These are phyloP conservation scores for Agonopterix alstromeriana DNA, from an alignment of 2,888 invertebrate species.

Conservation along the genomic window DNA sequence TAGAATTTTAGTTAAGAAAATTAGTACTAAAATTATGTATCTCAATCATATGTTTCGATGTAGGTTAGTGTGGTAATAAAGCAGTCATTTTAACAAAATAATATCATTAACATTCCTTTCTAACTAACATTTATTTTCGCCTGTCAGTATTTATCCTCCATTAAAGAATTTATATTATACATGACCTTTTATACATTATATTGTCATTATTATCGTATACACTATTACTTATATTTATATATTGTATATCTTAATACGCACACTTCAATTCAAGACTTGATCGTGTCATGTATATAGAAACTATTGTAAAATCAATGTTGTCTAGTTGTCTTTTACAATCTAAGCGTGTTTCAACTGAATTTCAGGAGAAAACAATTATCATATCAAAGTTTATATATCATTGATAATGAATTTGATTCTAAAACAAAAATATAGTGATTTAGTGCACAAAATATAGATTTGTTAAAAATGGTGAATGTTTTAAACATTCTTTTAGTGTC, in stretches of 20 bases:
- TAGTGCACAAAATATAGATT: conserved; percentile 1
- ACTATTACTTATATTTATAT: conserved; percentile 24
- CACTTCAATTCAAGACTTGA: conserved; percentile 69
- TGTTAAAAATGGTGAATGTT: conserved; percentile 39
- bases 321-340: conserved; percentile 48
- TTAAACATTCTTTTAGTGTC: conserved; percentile 50
- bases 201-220: conserved; percentile 30
- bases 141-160: not conserved
- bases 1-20: conserved; percentile 36
- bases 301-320: conserved; percentile 39
- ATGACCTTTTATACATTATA: conserved; percentile 5
- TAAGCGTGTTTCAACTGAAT: conserved; percentile 14
- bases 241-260: conserved; percentile 47
- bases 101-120: conserved; percentile 22
- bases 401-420: conserved; percentile 4
- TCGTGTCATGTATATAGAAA: conserved; percentile 51
- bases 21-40: conserved; percentile 20
- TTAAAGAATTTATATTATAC: conserved; percentile 5
- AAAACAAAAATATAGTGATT: conserved; percentile 1
- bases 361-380: not conserved
- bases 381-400: conserved; percentile 8
- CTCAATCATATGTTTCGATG: conserved; percentile 20
- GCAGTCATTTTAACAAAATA: not conserved
- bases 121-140: not conserved
- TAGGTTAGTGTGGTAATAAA: not conserved